Conservation (phyloP, 2,888 invertebrate species). For the Drosophila helvetica region DNA sequence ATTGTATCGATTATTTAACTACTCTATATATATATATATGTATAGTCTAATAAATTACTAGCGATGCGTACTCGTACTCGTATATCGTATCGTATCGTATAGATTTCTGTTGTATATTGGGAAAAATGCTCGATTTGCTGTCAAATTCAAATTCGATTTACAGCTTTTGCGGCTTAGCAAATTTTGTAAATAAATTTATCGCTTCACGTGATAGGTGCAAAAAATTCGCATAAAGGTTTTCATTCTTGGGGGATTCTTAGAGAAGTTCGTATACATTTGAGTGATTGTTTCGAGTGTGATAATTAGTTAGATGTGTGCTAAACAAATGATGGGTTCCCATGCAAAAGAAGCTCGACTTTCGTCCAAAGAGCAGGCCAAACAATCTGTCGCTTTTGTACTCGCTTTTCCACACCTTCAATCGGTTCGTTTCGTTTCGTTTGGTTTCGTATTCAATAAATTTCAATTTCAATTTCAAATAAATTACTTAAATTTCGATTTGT, state of each 20-base stretch:
- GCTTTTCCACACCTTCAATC: slow-evolving; percentile 40
- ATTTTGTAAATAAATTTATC: slow-evolving; percentile 71
- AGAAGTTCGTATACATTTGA: slow-evolving; percentile 82
- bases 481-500: slow-evolving; percentile 75
- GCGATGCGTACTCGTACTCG: slow-evolving; percentile 66
- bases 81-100: slow-evolving; percentile 69
- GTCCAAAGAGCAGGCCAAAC: slow-evolving; percentile 41
- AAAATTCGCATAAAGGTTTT: slow-evolving; percentile 62
- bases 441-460: too few species aligned
- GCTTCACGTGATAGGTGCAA: slow-evolving; percentile 60
- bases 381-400: slow-evolving; percentile 38
- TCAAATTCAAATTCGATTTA: too few species aligned
- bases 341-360: slow-evolving; percentile 68
- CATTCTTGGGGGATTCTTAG: slow-evolving; percentile 57
- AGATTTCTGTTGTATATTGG: slow-evolving; percentile 64
- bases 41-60: slow-evolving; percentile 72
- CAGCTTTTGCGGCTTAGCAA: slow-evolving; percentile 37
- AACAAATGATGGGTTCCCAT: slow-evolving; percentile 42
- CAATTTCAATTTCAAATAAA: slow-evolving; percentile 57
- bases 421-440: not conserved
- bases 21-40: slow-evolving; percentile 49
- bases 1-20: slow-evolving; percentile 75
- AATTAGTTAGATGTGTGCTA: slow-evolving; percentile 48
- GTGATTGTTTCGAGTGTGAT: slow-evolving; percentile 76
- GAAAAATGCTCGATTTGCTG: slow-evolving; percentile 57